These are phyloP conservation scores for Oreochromis mossambicus DNA, from an alignment of 2,797 vertebrate species.

Conservation along the genomic window DNA sequence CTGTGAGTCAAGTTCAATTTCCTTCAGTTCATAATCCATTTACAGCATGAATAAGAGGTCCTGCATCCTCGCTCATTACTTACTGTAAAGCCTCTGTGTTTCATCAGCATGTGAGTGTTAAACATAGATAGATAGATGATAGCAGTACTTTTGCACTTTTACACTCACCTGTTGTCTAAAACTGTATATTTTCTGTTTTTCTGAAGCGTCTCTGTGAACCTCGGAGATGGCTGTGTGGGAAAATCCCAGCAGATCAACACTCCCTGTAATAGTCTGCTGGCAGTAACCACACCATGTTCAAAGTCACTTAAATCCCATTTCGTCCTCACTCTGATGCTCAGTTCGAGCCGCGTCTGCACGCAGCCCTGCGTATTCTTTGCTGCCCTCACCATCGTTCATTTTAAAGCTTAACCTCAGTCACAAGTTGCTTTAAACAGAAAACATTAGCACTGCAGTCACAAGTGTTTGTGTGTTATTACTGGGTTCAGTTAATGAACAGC, in stretches of 20 bases:
- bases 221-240: background rate
- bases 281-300: background rate
- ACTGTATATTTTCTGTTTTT: background rate
- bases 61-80: background rate
- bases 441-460: background rate
- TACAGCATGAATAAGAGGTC: background rate
- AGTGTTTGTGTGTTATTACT: background rate
- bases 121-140: accelerated
- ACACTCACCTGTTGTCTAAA: background rate
- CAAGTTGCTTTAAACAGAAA: background rate
- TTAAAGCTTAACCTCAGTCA: background rate
- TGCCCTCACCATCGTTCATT: accelerated
- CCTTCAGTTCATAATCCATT: background rate
- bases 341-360: background rate
- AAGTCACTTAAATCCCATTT: background rate
- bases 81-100: background rate
- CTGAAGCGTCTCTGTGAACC: background rate
- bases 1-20: background rate
- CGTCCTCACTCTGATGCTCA: background rate
- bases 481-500: background rate
- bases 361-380: background rate
- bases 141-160: background rate
- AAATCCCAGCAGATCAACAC: background rate
- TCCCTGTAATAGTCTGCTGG: background rate
- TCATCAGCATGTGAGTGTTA: background rate